These are phyloP conservation scores for Heliconius melpomene DNA, from an alignment of 1,140 invertebrate genomes.

Conservation along the genomic window DNA sequence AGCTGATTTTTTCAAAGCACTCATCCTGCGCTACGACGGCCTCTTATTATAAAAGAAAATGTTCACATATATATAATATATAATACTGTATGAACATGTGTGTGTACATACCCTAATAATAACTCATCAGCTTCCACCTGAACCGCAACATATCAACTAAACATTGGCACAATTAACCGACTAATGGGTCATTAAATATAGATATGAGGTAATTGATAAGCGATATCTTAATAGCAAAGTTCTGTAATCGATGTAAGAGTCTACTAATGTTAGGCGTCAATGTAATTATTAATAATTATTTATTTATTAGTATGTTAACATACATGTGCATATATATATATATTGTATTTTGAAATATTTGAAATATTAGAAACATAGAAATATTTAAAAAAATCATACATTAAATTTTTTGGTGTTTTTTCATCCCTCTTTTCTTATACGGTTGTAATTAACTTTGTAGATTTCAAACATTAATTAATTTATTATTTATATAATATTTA, in stretches of 20 bases:
- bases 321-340: too few relatives aligned
- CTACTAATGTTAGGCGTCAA: neutral
- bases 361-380: too few relatives aligned
- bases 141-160: neutral
- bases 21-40: too few relatives aligned
- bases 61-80: neutral
- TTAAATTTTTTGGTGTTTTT: too few relatives aligned
- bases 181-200: conserved; percentile 27
- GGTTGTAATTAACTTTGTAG: too few relatives aligned
- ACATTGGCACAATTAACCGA: neutral
- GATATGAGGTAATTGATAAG: conserved; percentile 13
- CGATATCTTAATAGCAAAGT: conserved; percentile 7
- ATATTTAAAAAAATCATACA: too few relatives aligned
- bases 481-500: too few relatives aligned
- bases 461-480: too few relatives aligned
- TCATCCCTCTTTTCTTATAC: too few relatives aligned
- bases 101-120: neutral
- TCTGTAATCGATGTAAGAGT: neutral
- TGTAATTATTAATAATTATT: neutral
- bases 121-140: neutral
- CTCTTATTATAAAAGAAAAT: too few relatives aligned
- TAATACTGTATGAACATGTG: neutral
- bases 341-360: too few relatives aligned
- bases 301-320: neutral
- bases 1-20: too few relatives aligned